Evolutionary conservation across 2,113 vertebrate genomes (phyloP).

Genomic region (Ascaphus truei): DNA sequence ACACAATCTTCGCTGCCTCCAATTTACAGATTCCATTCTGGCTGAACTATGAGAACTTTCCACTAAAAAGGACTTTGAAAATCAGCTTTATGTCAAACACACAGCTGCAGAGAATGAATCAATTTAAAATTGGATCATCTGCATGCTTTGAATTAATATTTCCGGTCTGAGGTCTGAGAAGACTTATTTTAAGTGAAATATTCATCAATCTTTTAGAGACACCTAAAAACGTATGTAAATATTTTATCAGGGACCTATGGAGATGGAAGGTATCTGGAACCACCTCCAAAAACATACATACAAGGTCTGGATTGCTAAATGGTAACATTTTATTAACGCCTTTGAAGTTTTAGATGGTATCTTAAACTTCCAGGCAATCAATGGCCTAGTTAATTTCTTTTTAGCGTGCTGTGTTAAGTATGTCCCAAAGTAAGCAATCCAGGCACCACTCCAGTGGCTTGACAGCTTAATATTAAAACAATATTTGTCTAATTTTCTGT

Average conservation of each 20-base stretch:
- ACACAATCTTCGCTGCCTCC: slow-evolving; percentile 2
- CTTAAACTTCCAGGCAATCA: slow-evolving; percentile 30
- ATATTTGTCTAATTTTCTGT: slow-evolving; percentile 15
- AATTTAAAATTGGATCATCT: slow-evolving; percentile 39
- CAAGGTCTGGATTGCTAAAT: slow-evolving; percentile 28
- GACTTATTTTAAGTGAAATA: slow-evolving; percentile 35
- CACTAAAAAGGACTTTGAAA: slow-evolving; percentile 36
- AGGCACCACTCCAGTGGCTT: slow-evolving; percentile 25
- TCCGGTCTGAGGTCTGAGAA: slow-evolving; percentile 34
- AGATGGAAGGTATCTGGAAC: slow-evolving; percentile 28
- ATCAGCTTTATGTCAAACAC: slow-evolving; percentile 33
- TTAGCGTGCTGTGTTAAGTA: slow-evolving; percentile 19
- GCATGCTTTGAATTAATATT: slow-evolving; percentile 36
- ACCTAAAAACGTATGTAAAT: slow-evolving; percentile 38
- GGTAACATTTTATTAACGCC: slow-evolving; percentile 17
- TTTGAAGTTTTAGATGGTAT: slow-evolving; percentile 34
- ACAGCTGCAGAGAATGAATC: slow-evolving; percentile 39
- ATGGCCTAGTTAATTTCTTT: slow-evolving; percentile 31
- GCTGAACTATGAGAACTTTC: slow-evolving; percentile 32
- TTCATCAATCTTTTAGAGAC: slow-evolving; percentile 36
- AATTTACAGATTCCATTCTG: slow-evolving; percentile 35
- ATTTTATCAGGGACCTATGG: slow-evolving; percentile 29
- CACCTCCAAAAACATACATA: slow-evolving; percentile 32
- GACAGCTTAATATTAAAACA: slow-evolving; percentile 35
- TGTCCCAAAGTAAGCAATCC: slow-evolving; percentile 27